A percentile compares a stretch with the other conserved stretches of the same genome.
Conservation (phyloP, 2,888 invertebrate species). For the Prosapia bicincta region DNA sequence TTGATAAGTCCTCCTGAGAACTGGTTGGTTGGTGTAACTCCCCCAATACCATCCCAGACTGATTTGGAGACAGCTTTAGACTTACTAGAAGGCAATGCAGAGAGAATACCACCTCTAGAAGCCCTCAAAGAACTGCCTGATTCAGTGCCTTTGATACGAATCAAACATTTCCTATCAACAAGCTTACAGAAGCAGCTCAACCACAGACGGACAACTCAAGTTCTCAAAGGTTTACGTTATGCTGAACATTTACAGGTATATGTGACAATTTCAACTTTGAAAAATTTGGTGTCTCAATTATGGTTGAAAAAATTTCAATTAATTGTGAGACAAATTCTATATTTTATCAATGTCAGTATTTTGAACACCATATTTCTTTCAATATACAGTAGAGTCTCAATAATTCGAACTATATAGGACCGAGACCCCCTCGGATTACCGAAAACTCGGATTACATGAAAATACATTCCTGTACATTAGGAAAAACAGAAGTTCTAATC, state of each 20-base stretch:
- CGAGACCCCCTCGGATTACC: too few relatives aligned
- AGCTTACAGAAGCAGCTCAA: slow-evolving; percentile 71
- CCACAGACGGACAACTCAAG: slow-evolving; percentile 67
- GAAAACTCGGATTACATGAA: too few relatives aligned
- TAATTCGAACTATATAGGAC: too few relatives aligned
- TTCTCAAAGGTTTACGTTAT: slow-evolving; percentile 77
- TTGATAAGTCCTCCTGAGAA: slow-evolving; percentile 51
- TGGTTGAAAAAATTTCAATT: too few relatives aligned
- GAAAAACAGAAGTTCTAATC: too few relatives aligned
- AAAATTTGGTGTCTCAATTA: too few relatives aligned
- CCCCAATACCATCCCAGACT: slow-evolving; percentile 54
- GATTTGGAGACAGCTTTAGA: slow-evolving; percentile 76
- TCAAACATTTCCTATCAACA: slow-evolving; percentile 77
- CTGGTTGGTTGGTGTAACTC: slow-evolving; percentile 44
- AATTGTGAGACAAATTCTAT: too few relatives aligned
- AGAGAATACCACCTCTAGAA: slow-evolving; percentile 49
- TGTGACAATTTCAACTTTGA: too few relatives aligned
- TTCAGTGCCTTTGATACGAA: slow-evolving; percentile 67
- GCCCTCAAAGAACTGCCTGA: slow-evolving; percentile 78
- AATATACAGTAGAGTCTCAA: too few relatives aligned
- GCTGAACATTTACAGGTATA: slow-evolving; percentile 80
- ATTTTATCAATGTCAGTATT: too few relatives aligned
- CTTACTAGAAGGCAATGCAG: slow-evolving; percentile 79
- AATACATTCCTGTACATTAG: too few relatives aligned
- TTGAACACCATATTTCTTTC: too few relatives aligned